Evolutionary conservation across 2,888 invertebrate genomes (phyloP).

Genomic region (Cheilosia vernalis): DNA sequence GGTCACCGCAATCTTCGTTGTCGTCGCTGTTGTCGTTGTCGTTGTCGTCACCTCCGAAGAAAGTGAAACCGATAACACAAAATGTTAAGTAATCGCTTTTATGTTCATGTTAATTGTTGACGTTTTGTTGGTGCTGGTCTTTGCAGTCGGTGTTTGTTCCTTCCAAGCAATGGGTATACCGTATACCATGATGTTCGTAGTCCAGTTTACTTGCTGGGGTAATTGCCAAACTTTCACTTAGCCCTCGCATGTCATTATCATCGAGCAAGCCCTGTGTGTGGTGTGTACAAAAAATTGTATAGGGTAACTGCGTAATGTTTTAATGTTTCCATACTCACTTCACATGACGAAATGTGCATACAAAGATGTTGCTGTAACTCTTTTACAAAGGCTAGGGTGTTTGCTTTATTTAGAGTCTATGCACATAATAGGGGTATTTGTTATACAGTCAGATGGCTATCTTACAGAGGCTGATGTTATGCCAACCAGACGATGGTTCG

Average conservation of each 20-base stretch:
- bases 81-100: slow-evolving; percentile 73
- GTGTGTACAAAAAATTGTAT: slow-evolving; percentile 17
- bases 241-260: slow-evolving; percentile 41
- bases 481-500: not conserved
- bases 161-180: slow-evolving; percentile 26
- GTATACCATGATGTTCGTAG: slow-evolving; percentile 1
- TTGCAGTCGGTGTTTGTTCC: slow-evolving; percentile 55
- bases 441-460: slow-evolving; percentile 7
- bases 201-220: slow-evolving; percentile 40
- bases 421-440: slow-evolving; percentile 6
- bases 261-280: slow-evolving; percentile 12
- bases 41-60: slow-evolving; percentile 74
- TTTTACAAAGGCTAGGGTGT: not conserved
- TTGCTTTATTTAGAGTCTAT: not conserved
- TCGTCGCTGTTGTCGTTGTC: slow-evolving; percentile 12
- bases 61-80: slow-evolving; percentile 82
- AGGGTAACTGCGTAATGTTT: slow-evolving; percentile 45
- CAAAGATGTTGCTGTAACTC: slow-evolving; percentile 15
- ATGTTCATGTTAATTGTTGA: slow-evolving; percentile 66
- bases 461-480: not conserved
- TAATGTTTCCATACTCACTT: slow-evolving; percentile 44
- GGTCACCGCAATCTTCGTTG: slow-evolving; percentile 17
- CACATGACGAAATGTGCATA: slow-evolving; percentile 19
- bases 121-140: slow-evolving; percentile 44
- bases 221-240: slow-evolving; percentile 70